These are phyloP conservation scores for Sphecodes monilicornis DNA, from an alignment of 2,888 invertebrate genomes.

Conservation along the genomic window DNA sequence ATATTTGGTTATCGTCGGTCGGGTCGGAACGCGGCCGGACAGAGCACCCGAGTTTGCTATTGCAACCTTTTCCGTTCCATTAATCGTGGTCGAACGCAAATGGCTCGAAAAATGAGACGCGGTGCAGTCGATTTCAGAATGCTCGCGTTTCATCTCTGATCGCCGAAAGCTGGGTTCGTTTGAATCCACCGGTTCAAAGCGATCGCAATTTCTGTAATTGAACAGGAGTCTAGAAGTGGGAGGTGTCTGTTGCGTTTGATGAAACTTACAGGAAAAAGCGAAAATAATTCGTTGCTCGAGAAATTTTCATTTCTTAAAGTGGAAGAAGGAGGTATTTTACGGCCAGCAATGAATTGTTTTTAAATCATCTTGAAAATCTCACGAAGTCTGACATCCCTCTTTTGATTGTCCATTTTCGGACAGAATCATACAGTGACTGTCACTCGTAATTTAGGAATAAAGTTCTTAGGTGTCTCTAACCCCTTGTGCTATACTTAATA, in stretches of 20 bases:
- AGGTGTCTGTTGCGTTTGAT: neutral
- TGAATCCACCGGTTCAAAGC: neutral
- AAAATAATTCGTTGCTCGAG: neutral
- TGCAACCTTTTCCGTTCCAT: conserved; percentile 37
- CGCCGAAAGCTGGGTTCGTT: neutral
- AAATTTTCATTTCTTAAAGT: no score
- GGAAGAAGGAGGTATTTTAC: no score
- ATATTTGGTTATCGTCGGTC: conserved; percentile 34
- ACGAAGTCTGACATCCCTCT: no score
- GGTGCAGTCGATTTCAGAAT: neutral
- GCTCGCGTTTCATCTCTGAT: neutral
- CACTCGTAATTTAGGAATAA: no score
- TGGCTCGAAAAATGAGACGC: conserved; percentile 34
- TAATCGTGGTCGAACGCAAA: conserved; percentile 20
- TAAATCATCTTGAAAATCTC: no score
- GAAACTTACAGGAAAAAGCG: neutral
- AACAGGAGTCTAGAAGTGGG: neutral
- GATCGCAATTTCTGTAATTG: neutral
- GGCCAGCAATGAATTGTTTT: no score
- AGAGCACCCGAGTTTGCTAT: conserved; percentile 15
- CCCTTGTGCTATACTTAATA: no score
- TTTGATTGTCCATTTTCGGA: no score
- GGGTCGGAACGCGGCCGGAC: neutral
- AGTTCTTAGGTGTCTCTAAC: no score
- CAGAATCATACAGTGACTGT: no score